These are phyloP conservation scores for Hedychridium roseum DNA, from an alignment of 2,888 invertebrate genomes.

Conservation along the genomic window DNA sequence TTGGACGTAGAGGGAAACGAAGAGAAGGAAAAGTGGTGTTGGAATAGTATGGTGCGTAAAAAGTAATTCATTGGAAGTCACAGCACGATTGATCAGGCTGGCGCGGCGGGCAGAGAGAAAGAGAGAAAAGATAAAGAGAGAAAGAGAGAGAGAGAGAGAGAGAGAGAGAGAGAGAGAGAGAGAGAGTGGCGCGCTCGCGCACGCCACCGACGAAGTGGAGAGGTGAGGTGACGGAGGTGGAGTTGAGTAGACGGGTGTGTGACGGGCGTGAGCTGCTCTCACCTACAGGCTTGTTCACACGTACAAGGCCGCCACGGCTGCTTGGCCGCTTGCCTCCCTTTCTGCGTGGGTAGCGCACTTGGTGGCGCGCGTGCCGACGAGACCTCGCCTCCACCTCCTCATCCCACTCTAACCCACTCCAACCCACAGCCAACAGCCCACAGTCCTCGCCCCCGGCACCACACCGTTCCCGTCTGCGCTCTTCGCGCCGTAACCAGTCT, in stretches of 20 bases:
- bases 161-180: conserved; percentile 3
- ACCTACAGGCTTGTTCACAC: conserved; percentile 26
- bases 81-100: no score
- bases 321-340: no score
- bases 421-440: conserved; percentile 8
- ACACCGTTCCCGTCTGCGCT: conserved; percentile 15
- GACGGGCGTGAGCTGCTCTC: conserved; percentile 7
- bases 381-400: conserved; percentile 27
- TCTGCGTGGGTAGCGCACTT: conserved; percentile 51
- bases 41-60: no score
- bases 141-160: background rate
- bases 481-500: conserved; percentile 20
- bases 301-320: conserved; percentile 24
- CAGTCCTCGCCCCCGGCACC: conserved; percentile 16
- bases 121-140: background rate
- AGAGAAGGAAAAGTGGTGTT: no score
- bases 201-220: background rate
- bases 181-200: background rate
- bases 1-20: no score
- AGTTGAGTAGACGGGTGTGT: background rate
- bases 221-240: background rate
- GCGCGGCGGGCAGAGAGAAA: background rate
- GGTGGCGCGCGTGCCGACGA: conserved; percentile 60
- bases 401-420: conserved; percentile 7
- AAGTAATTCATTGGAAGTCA: no score